Percentiles rank a stretch among this genome's conserved stretches.
Conservation (phyloP, 2,113 vertebrate genomes). For the Nothoprocta perdicaria region DNA sequence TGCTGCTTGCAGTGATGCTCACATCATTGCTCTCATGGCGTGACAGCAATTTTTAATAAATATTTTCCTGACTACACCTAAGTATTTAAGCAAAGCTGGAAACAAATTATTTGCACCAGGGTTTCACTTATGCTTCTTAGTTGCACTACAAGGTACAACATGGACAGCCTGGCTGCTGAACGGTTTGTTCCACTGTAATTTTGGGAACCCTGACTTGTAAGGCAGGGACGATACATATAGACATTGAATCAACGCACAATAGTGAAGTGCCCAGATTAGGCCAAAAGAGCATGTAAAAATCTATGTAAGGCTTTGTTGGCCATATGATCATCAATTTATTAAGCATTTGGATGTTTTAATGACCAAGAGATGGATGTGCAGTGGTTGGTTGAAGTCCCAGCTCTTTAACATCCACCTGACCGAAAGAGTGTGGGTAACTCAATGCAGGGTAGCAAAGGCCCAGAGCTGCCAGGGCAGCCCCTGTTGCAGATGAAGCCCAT, state of each 20-base stretch:
- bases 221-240: not conserved
- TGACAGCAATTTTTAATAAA: not conserved
- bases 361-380: not conserved
- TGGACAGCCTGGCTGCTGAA: not conserved
- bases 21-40: not conserved
- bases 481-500: not conserved
- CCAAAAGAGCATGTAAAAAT: not conserved
- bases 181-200: not conserved
- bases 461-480: not conserved
- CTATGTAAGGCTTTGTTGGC: not conserved
- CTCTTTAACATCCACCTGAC: not conserved
- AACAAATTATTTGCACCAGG: not conserved
- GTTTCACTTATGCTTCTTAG: not conserved
- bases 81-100: not conserved
- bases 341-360: not conserved
- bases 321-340: not conserved
- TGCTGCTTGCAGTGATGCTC: not conserved
- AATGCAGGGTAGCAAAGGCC: not conserved
- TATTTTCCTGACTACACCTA: accelerated
- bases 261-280: not conserved
- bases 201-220: not conserved
- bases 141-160: not conserved
- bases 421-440: not conserved
- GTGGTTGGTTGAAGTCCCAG: not conserved
- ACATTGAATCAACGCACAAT: not conserved